Conservation (phyloP, 2,113 vertebrate genomes). For the Pavo muticus region DNA sequence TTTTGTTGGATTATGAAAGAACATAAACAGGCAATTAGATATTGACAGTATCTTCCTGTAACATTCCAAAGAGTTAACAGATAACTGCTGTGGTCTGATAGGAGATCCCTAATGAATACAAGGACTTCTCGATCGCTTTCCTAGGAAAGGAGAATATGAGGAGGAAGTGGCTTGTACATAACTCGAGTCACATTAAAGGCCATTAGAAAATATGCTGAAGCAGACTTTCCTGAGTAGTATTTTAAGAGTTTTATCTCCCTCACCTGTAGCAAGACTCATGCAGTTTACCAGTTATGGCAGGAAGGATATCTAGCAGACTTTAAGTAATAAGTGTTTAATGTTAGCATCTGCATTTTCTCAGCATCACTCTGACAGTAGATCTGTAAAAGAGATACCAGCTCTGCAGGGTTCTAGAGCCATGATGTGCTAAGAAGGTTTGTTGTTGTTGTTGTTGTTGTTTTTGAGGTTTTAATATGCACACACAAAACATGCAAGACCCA, state of each 20-base stretch:
- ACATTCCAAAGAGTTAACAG: background rate
- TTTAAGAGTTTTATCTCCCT: background rate
- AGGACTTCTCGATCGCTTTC: background rate
- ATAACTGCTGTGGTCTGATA: background rate
- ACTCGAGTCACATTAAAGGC: background rate
- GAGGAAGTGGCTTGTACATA: background rate
- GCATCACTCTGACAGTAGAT: background rate
- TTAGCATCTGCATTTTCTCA: constrained; percentile 38
- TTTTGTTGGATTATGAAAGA: background rate
- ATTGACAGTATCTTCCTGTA: background rate
- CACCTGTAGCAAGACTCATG: background rate
- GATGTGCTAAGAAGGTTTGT: background rate
- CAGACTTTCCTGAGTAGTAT: background rate
- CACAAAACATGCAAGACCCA: background rate
- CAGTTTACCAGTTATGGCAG: background rate
- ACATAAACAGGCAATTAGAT: background rate
- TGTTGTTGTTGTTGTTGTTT: background rate
- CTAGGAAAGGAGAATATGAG: background rate
- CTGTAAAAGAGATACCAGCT: background rate
- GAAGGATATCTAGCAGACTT: background rate
- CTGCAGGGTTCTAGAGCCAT: background rate
- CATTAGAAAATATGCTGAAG: background rate
- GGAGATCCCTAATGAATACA: background rate
- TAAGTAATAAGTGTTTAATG: background rate
- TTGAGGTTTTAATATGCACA: background rate